Base-by-base conservation (phyloP, 2,797 vertebrate species). In the Hippoglossus hippoglossus region DNA sequence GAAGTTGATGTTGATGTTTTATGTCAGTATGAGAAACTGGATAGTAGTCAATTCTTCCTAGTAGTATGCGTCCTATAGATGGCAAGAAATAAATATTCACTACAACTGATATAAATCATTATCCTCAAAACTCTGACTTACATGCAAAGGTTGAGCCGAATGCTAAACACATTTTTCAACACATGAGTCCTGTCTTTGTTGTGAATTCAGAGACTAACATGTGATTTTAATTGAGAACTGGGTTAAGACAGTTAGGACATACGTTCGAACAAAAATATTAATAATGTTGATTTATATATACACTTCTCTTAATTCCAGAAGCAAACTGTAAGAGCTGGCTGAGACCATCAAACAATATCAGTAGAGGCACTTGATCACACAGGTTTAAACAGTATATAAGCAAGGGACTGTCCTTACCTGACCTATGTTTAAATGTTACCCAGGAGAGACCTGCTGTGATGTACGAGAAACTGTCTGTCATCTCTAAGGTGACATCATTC, bases 21-120 rank as follows among this genome's bases (percentile, higher is more conserved):
- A 24, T 81, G 61, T 85, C 76, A 77, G 70, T 85, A 73, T 46
- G 63, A 71, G 81, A 89, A 79, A 80, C 79, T 89, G 90, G 84
- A 81, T 90, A 94, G 93, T 94, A 94, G 93, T 94, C 93, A 92
- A 82, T 90, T 87, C 49, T 74, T 80, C 73, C 83, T 85, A 92
- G 87, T 93, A 90, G 87, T 89, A 80, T 69, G 86, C 81, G 80
- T 92, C 87, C 88, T 90, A 76, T 76, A 87, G 75, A 79, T 71
- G 77, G 68, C 71, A 77, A 80, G 83, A 84, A 91, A 93, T 94
- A 94, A 93, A 93, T 92, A 92, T 81, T 88, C 87, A 86, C 79
- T 74, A 72, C 39, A 71, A 56, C 51, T 84, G 71, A 83, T 76
- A 67, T 55, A 66, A 64, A 80, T 58, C 82, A 71, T 73, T 71